Conservation (phyloP, 2,888 invertebrate genomes). For the Ornithoptera priamus region DNA sequence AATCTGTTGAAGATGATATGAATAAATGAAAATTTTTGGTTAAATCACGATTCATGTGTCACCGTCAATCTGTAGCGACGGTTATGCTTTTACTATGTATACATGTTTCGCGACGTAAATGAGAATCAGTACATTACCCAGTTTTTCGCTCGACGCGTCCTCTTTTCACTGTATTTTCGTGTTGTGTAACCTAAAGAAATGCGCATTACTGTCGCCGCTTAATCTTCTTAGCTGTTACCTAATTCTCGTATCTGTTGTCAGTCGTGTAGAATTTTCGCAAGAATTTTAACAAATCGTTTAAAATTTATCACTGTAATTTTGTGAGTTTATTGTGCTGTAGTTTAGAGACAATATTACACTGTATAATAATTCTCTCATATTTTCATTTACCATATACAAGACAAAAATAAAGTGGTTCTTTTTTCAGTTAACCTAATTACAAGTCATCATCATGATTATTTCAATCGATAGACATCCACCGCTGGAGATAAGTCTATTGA, state of each 20-base stretch:
- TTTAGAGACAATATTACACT: no score
- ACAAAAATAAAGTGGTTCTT: no score
- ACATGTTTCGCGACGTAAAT: conserved; percentile 30
- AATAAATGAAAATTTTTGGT: neutral
- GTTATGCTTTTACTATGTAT: conserved; percentile 10
- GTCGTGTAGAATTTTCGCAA: neutral
- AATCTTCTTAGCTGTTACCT: conserved; percentile 6
- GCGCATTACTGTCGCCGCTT: conserved; percentile 11
- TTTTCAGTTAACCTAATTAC: no score
- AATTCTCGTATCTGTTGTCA: neutral
- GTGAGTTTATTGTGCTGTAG: no score
- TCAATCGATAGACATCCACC: no score
- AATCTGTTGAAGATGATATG: no score
- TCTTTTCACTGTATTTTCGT: conserved; percentile 33
- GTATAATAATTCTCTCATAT: no score
- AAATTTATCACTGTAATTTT: neutral
- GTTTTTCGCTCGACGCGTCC: conserved; percentile 37
- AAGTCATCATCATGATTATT: no score
- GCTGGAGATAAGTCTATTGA: no score
- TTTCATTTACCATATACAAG: no score
- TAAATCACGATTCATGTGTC: neutral
- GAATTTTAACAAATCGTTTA: neutral
- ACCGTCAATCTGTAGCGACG: neutral
- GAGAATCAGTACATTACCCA: conserved; percentile 47
- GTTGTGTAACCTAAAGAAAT: conserved; percentile 28